These are phyloP conservation scores for Urophycis tenuis DNA, from an alignment of 2,797 vertebrate species.

Conservation along the genomic window DNA sequence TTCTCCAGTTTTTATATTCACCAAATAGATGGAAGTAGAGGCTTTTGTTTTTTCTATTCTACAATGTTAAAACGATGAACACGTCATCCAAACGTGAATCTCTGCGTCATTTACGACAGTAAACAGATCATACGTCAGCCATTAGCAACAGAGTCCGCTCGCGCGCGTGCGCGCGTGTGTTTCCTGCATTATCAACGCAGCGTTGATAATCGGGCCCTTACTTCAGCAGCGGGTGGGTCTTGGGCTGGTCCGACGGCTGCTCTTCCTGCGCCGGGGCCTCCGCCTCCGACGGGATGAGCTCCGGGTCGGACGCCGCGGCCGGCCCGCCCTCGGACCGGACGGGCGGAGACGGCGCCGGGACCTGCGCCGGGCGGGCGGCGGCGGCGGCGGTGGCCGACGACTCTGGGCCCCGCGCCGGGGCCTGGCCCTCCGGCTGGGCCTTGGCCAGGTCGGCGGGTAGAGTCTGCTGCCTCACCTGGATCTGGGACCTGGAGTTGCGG, in stretches of 20 bases:
- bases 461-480: slow-evolving; percentile 75
- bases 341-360: slow-evolving; percentile 55
- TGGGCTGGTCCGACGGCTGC: slow-evolving; percentile 74
- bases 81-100: background rate
- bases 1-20: background rate
- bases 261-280: slow-evolving; percentile 64
- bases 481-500: slow-evolving; percentile 73
- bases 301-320: slow-evolving; percentile 38
- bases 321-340: slow-evolving; percentile 42
- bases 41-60: background rate
- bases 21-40: background rate
- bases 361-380: slow-evolving; percentile 45
- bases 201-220: slow-evolving; percentile 72
- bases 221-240: slow-evolving; percentile 93
- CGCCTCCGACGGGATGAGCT: slow-evolving; percentile 37
- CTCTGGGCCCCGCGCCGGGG: slow-evolving; percentile 46
- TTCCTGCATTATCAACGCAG: slow-evolving; percentile 21
- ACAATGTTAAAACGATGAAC: background rate
- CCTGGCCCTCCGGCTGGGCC: slow-evolving; percentile 44
- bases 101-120: background rate
- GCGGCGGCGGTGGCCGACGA: slow-evolving; percentile 48
- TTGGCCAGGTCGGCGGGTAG: slow-evolving; percentile 58
- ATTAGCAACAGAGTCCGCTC: slow-evolving; percentile 13
- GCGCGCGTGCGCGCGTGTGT: background rate
- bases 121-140: background rate